Percentiles rank a stretch among this genome's conserved stretches.
Conservation (phyloP, 2,113 vertebrate genomes). For the Gobiocypris rarus region DNA sequence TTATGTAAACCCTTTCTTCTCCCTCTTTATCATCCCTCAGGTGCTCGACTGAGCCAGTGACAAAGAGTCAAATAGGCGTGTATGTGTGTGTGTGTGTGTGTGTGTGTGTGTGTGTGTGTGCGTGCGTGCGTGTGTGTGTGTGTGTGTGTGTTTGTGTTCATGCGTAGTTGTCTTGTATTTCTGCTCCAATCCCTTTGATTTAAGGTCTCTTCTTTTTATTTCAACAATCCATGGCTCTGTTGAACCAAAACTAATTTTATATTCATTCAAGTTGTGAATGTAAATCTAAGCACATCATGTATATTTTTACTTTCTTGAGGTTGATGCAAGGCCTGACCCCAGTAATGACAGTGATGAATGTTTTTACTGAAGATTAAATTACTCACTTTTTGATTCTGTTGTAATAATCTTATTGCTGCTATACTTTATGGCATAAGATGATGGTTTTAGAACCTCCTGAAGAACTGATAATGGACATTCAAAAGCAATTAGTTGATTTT, state of each 20-base stretch:
- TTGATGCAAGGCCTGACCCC: slow-evolving; percentile 7
- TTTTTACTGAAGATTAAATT: slow-evolving; percentile 36
- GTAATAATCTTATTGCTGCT: no score
- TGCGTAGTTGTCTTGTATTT: slow-evolving; percentile 1
- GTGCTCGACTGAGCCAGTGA: slow-evolving; percentile 26
- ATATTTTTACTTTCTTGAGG: neutral
- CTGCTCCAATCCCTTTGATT: neutral
- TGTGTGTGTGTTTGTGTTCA: neutral
- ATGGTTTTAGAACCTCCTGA: no score
- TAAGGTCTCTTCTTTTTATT: neutral
- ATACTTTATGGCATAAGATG: no score
- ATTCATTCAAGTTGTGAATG: slow-evolving; percentile 16
- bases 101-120: neutral
- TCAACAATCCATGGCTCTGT: slow-evolving; percentile 14
- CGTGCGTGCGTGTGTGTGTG: neutral
- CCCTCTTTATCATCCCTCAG: slow-evolving; percentile 38
- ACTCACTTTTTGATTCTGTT: neutral
- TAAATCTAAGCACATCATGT: neutral
- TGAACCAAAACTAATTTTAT: slow-evolving; percentile 15
- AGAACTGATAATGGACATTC: no score
- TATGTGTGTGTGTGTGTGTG: neutral
- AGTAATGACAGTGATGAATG: slow-evolving; percentile 16
- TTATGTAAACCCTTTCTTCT: slow-evolving; percentile 31
- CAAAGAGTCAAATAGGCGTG: neutral
- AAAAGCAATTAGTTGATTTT: no score